Evolutionary conservation across 2,797 vertebrate species (phyloP).

Genomic region (Stomatorhinus walkeri): DNA sequence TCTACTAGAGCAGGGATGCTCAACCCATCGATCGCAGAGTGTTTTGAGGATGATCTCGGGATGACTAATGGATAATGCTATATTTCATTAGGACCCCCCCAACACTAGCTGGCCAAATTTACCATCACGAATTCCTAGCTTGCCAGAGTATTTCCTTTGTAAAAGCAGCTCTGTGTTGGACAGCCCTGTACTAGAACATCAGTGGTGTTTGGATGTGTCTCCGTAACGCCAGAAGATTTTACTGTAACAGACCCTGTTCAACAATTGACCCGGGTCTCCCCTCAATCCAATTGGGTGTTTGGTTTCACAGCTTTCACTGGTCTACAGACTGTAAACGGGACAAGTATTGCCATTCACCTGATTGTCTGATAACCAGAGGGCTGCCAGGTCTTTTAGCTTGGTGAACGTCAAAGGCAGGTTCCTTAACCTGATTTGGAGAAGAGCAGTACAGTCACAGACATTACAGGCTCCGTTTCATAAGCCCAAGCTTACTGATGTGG

Average conservation of each 20-base stretch:
- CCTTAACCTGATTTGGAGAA: slow-evolving; percentile 71
- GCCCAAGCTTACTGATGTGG: background rate
- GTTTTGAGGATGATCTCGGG: background rate
- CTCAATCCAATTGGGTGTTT: background rate
- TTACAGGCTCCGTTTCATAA: background rate
- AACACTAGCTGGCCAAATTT: background rate
- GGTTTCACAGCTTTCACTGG: too few species aligned
- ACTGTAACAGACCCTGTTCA: background rate
- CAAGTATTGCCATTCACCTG: slow-evolving; percentile 67
- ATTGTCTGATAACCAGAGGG: slow-evolving; percentile 99
- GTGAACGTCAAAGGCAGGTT: slow-evolving; percentile 97
- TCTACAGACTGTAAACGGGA: background rate
- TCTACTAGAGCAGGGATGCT: background rate
- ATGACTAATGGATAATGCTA: background rate
- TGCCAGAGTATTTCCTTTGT: background rate
- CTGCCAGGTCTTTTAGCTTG: slow-evolving; percentile 96
- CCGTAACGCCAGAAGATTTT: background rate
- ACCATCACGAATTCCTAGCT: background rate
- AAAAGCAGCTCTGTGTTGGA: background rate
- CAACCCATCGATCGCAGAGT: background rate
- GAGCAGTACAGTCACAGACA: background rate
- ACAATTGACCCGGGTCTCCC: background rate
- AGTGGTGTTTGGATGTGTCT: background rate
- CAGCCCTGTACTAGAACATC: background rate
- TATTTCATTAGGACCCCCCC: background rate